A percentile compares a stretch with the other conserved stretches of the same genome.
These are phyloP conservation scores for Larimichthys crocea DNA, from an alignment of 2,113 vertebrate species.

Conservation along the genomic window DNA sequence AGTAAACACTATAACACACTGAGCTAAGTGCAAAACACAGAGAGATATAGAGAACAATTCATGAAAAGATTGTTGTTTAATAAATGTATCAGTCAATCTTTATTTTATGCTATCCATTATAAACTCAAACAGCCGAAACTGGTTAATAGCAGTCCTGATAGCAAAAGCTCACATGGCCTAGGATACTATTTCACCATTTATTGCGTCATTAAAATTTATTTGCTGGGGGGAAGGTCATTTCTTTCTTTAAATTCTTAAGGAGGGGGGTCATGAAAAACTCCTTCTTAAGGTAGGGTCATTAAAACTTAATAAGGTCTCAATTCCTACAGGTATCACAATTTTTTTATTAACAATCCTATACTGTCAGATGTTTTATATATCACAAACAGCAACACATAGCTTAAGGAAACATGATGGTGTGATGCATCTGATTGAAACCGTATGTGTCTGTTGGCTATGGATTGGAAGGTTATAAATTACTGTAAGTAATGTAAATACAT, in stretches of 20 bases:
- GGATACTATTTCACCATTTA: constrained; percentile 70
- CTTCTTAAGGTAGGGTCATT: constrained; percentile 50
- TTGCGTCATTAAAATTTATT: constrained; percentile 69
- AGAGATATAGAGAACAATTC: not conserved
- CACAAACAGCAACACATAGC: constrained; percentile 42
- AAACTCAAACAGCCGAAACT: constrained; percentile 15
- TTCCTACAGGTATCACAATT: constrained; percentile 42
- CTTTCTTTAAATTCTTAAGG: constrained; percentile 44
- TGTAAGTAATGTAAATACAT: constrained; percentile 5
- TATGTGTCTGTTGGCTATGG: not conserved
- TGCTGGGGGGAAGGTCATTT: constrained; percentile 60
- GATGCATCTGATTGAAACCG: constrained; percentile 12
- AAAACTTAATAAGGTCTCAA: constrained; percentile 57
- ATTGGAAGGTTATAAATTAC: not conserved
- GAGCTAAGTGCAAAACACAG: not conserved
- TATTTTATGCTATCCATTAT: constrained; percentile 10
- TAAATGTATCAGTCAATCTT: not conserved
- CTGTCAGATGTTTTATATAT: constrained; percentile 42
- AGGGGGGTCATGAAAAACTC: constrained; percentile 54
- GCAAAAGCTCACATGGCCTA: constrained; percentile 40
- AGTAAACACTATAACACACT: not conserved
- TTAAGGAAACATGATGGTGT: not conserved
- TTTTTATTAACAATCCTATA: constrained; percentile 32
- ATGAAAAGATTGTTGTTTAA: not conserved
- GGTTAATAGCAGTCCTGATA: constrained; percentile 26